These are phyloP conservation scores for Acropora yongei DNA, from an alignment of 64 coral and sea anemone species.

Conservation along the genomic window DNA sequence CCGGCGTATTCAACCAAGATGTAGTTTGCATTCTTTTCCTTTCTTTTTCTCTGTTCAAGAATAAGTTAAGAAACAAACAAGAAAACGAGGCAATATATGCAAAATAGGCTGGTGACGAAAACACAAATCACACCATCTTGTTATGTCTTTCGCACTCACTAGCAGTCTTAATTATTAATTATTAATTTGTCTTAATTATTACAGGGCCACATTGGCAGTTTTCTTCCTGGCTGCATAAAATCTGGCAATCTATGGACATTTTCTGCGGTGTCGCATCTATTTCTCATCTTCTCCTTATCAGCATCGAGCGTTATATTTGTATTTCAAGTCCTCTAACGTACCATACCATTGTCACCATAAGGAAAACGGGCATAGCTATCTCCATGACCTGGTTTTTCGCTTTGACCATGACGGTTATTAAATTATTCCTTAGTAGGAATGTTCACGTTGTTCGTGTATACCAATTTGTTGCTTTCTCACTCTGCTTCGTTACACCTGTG, in stretches of 20 bases:
- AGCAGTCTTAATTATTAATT: no score
- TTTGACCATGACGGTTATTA: constrained; percentile 60
- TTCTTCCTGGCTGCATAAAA: constrained; percentile 45
- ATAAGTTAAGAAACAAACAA: no score
- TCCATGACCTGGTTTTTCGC: constrained; percentile 70
- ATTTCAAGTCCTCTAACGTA: constrained; percentile 82
- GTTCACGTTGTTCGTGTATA: constrained; percentile 48
- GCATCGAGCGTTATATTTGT: constrained; percentile 88
- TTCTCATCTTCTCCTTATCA: constrained; percentile 79
- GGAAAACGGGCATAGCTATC: constrained; percentile 76
- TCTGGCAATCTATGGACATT: constrained; percentile 87
- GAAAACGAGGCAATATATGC: no score
- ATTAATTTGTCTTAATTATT: background rate
- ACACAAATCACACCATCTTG: no score
- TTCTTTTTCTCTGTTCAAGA: no score
- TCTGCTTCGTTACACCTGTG: constrained; percentile 78
- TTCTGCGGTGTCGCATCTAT: constrained; percentile 88
- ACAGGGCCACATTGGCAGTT: constrained; percentile 76
- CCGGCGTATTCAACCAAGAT: no score
- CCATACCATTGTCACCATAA: constrained; percentile 72
- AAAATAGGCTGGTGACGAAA: no score
- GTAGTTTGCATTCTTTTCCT: no score
- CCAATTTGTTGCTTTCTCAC: constrained; percentile 64
- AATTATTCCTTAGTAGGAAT: constrained; percentile 57
- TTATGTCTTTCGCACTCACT: no score